phyloP scores from a whole-genome alignment of 2,113 vertebrate genomes.

The Maccullochella peelii region DNA sequence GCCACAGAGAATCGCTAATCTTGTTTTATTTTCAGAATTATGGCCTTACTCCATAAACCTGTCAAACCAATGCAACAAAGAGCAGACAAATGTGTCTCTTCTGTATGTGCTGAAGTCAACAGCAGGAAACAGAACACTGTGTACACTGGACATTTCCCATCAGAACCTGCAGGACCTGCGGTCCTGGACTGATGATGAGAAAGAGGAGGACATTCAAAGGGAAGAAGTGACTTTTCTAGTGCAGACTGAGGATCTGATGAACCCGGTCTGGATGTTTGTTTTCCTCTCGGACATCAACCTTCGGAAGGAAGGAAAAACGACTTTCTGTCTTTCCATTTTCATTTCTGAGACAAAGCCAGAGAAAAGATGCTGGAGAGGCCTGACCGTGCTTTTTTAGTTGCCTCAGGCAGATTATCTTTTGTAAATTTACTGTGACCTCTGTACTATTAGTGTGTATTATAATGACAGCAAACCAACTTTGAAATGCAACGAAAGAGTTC shows the following conservation, averaged over 20 bases:
- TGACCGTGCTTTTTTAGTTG: constrained; percentile 79
- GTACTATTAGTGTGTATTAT: constrained; percentile 83
- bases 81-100: constrained; percentile 65
- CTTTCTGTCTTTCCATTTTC: constrained; percentile 40
- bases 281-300: constrained; percentile 43
- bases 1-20: constrained; percentile 41
- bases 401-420: constrained; percentile 82
- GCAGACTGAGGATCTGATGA: constrained; percentile 60
- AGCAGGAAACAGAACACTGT: constrained; percentile 69
- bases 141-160: constrained; percentile 61
- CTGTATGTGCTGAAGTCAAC: constrained; percentile 53
- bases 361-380: constrained; percentile 55
- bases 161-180: constrained; percentile 43
- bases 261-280: constrained; percentile 55
- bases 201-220: constrained; percentile 40
- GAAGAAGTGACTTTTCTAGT: constrained; percentile 57
- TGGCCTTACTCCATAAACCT: constrained; percentile 76
- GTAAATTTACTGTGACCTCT: constrained; percentile 84
- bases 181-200: constrained; percentile 28
- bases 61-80: constrained; percentile 66
- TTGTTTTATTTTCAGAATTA: constrained; percentile 66
- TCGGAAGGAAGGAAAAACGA: constrained; percentile 30
- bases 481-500: constrained; percentile 63
- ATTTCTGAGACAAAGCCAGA: constrained; percentile 53
- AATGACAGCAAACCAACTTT: constrained; percentile 76